Conservation (phyloP, 2,797 vertebrate species). For the Melanogrammus aeglefinus region DNA sequence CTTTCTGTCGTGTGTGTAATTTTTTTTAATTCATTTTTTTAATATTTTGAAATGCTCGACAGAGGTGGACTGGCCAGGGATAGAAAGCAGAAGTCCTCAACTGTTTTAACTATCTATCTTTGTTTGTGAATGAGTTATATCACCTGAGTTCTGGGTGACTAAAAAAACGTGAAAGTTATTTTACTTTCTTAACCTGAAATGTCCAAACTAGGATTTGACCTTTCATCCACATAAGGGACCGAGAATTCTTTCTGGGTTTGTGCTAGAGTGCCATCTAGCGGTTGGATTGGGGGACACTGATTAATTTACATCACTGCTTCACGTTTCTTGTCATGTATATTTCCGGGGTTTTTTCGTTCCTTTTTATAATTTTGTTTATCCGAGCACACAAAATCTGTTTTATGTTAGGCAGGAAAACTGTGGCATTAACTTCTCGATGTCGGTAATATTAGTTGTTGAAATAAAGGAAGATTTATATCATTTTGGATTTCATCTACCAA, state of each 20-base stretch:
- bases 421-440: constrained; percentile 30
- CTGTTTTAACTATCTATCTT: not conserved
- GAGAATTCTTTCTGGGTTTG: constrained; percentile 26
- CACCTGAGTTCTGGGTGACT: not conserved
- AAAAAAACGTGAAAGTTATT: constrained; percentile 15
- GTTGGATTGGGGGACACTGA: not conserved
- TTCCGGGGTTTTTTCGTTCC: constrained; percentile 9
- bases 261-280: constrained; percentile 56
- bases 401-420: constrained; percentile 19
- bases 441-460: constrained; percentile 37
- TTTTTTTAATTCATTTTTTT: not conserved
- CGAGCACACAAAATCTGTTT: constrained; percentile 11
- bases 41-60: not conserved
- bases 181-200: constrained; percentile 24
- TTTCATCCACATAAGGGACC: constrained; percentile 18
- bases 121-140: not conserved
- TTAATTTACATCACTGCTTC: constrained; percentile 5
- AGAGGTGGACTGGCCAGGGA: not conserved
- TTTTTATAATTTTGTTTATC: constrained; percentile 8
- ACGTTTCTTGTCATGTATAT: constrained; percentile 16
- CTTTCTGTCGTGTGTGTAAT: constrained; percentile 20
- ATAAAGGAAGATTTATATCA: constrained; percentile 39
- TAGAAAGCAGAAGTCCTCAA: not conserved
- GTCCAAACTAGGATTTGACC: not conserved
- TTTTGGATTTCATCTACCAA: constrained; percentile 34